Conservation (phyloP, 2,797 vertebrate genomes). For the Synaphobranchus kaupii region DNA sequence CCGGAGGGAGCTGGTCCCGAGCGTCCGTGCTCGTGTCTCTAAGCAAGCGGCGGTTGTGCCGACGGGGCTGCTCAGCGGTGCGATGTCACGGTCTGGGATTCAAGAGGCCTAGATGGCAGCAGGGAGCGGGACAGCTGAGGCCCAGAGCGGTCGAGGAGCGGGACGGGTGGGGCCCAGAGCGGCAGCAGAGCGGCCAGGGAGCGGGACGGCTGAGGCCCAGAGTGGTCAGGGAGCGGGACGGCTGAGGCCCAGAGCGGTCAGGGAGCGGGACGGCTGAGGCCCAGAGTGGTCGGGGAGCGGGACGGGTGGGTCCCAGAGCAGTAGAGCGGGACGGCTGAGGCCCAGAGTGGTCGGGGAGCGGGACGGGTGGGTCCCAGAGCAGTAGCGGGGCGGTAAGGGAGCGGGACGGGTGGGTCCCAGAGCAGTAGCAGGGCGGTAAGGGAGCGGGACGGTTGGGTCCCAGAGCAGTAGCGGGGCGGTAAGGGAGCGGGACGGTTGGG, state of each 20-base stretch:
- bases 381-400: neutral
- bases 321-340: neutral
- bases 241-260: neutral
- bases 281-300: conserved; percentile 16
- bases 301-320: neutral
- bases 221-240: conserved; percentile 14
- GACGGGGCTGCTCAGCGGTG: neutral
- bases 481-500: neutral
- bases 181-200: neutral
- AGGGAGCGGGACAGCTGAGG: too few species aligned
- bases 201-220: neutral
- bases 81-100: neutral
- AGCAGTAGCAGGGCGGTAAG: neutral
- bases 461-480: neutral
- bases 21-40: neutral
- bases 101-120: too few species aligned
- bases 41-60: neutral
- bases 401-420: neutral
- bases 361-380: neutral
- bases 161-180: too few species aligned
- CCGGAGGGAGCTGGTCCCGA: neutral
- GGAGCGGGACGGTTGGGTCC: too few species aligned
- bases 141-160: too few species aligned
- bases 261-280: neutral
- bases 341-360: conserved; percentile 15